Base-by-base conservation (phyloP, 1,140 invertebrate genomes). In the Aphelenchoides besseyi region DNA sequence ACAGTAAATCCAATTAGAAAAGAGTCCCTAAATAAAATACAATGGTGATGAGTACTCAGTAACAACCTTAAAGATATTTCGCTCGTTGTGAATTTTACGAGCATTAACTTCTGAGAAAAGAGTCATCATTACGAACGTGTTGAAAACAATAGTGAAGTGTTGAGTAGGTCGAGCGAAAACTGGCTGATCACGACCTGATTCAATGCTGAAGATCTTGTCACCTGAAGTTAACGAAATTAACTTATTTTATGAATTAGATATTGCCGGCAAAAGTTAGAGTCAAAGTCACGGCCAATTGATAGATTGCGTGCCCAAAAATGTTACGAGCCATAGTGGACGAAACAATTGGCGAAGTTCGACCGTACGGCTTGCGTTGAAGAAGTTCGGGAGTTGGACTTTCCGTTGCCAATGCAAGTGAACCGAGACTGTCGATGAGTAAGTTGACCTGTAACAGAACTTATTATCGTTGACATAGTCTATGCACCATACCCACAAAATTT, bases 71-170 rank as follows among this genome's bases (percentile, higher is more conserved):
- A 82, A 94, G 79, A 99, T 91, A 87, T 99, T 97, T 82, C 96
- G 89, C 87, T 98, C 94, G 69, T 95, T 95, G 87, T 98, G 95
- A 84, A 99, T 97, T 90, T 98, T 98, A 79, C 96, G 89, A 41
- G 95, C 93, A 88, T 98, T 99, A 83, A 99, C 94, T 89, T 98
- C 96, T 89, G 98, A 98, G 88, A 97, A 98, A 37, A 98, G 88
- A 30, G 96, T 99, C 96, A 99, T 98, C 92, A 98, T 94, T 57
- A 98, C 96, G 87, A 99, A 98, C 18, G 94, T 92, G 87, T 99
- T 99, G 88, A 99, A 99, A 84, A 98, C 96, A 81, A 98, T 91
- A 16, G 96, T 99, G 87, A 98, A 98, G 88, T 99, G 96, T 87
- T 94, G 90, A 53, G 92, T 91, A 35, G 95, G 93, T 72, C 91